A percentile compares a stretch with the other conserved stretches of the same genome.
These are phyloP conservation scores for Panorpa germanica DNA, from an alignment of 2,888 invertebrate species.

Conservation along the genomic window DNA sequence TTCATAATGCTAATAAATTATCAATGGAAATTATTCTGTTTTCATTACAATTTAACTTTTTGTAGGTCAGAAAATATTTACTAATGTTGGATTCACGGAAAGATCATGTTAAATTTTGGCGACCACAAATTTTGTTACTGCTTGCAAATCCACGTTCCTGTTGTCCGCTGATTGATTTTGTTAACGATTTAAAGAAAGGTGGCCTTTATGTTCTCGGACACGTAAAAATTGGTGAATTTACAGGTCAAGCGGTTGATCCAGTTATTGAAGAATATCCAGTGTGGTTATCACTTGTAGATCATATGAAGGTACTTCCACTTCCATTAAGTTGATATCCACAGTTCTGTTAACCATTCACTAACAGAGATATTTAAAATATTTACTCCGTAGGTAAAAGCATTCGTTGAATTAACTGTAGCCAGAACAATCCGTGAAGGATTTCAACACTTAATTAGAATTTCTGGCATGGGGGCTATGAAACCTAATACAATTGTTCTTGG, in stretches of 20 bases:
- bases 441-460: slow-evolving; percentile 74
- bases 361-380: slow-evolving; percentile 1
- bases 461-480: slow-evolving; percentile 98
- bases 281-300: slow-evolving; percentile 90
- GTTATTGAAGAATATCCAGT: slow-evolving; percentile 59
- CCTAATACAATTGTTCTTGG: slow-evolving; percentile 94
- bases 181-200: slow-evolving; percentile 94
- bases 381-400: slow-evolving; percentile 58
- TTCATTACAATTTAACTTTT: slow-evolving; percentile 9
- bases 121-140: slow-evolving; percentile 88
- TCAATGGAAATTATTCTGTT: slow-evolving; percentile 7
- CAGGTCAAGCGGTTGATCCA: slow-evolving; percentile 39
- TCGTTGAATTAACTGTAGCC: slow-evolving; percentile 84
- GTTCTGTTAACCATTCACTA: slow-evolving; percentile 3
- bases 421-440: slow-evolving; percentile 73
- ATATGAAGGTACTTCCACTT: slow-evolving; percentile 49
- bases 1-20: slow-evolving; percentile 1
- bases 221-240: slow-evolving; percentile 43
- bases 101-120: slow-evolving; percentile 98
- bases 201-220: slow-evolving; percentile 78
- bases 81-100: slow-evolving; percentile 88
- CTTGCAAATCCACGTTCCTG: slow-evolving; percentile 80
- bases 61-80: slow-evolving; percentile 81
- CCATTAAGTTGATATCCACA: neutral
- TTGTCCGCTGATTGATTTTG: slow-evolving; percentile 87